phyloP scores from a whole-genome alignment of 1,140 invertebrate genomes.

The Anastrepha obliqua region DNA sequence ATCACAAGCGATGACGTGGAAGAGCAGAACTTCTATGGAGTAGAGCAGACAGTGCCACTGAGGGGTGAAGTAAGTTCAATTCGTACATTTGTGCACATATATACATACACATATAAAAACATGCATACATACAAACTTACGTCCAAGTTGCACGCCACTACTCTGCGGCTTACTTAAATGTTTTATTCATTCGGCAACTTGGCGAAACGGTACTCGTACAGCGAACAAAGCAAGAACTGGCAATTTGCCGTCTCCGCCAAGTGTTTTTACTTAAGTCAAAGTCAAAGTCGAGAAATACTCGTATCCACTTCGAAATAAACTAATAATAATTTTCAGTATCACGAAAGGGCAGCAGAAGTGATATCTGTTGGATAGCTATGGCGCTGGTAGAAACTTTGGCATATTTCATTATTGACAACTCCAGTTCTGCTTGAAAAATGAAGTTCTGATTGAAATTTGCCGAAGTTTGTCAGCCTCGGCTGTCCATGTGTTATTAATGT shows the following conservation, averaged over 20 bases:
- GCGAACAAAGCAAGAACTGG: background rate
- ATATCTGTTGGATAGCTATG: background rate
- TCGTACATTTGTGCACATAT: background rate
- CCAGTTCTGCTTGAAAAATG: conserved; percentile 18
- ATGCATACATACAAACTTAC: background rate
- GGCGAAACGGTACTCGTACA: conserved; percentile 5
- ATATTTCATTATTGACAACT: conserved; percentile 48
- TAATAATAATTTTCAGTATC: conserved; percentile 27
- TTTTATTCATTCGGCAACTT: conserved; percentile 44
- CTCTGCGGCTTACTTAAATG: conserved; percentile 17
- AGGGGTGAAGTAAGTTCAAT: background rate
- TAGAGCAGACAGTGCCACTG: background rate
- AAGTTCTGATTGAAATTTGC: conserved; percentile 57
- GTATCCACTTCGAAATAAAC: conserved; percentile 23
- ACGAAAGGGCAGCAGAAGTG: background rate
- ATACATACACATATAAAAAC: background rate
- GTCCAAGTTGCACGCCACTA: background rate
- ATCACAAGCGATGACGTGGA: conserved; percentile 28
- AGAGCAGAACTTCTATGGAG: background rate
- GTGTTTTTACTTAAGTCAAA: conserved; percentile 25
- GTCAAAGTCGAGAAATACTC: too few species aligned
- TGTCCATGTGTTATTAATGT: conserved; percentile 54
- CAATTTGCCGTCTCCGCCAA: conserved; percentile 6
- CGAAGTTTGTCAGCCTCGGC: conserved; percentile 55
- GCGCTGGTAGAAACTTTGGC: background rate